phyloP scores from a whole-genome alignment of 1,140 invertebrate species.

The Helicorthomorpha holstii region DNA sequence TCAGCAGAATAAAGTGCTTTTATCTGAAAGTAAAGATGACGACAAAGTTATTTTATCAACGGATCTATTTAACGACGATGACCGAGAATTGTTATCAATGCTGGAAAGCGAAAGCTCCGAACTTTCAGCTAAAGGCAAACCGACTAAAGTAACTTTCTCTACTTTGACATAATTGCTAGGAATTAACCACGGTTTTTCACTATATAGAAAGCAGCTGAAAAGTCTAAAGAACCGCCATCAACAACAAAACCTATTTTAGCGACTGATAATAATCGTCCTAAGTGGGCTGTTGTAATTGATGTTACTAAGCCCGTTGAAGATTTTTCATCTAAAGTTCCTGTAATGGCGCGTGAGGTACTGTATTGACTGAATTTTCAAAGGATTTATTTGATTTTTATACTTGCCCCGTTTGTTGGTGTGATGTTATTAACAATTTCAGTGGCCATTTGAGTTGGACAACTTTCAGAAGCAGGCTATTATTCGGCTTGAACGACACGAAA shows the following conservation, averaged over 20 bases:
- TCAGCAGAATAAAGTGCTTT: neutral
- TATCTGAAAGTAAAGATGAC: neutral
- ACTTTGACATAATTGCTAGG: constrained; percentile 12
- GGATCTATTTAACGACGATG: neutral
- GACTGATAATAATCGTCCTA: constrained; percentile 25
- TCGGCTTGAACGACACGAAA: constrained; percentile 79
- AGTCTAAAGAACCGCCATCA: too few relatives aligned
- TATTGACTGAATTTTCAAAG: neutral
- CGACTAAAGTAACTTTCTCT: too few relatives aligned
- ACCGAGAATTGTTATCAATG: neutral
- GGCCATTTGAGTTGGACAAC: constrained; percentile 84
- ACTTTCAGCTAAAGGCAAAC: too few relatives aligned
- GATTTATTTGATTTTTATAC: neutral
- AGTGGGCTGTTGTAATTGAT: constrained; percentile 79
- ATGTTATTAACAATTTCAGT: constrained; percentile 27
- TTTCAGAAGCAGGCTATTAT: constrained; percentile 95
- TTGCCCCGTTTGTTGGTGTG: neutral
- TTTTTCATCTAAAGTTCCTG: constrained; percentile 63
- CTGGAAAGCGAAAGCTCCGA: neutral
- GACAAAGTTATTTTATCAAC: neutral
- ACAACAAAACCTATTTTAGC: too few relatives aligned
- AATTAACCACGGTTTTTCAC: neutral
- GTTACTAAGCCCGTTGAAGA: constrained; percentile 56
- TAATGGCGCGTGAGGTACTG: constrained; percentile 51
- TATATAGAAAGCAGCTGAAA: too few relatives aligned